phyloP scores from a whole-genome alignment of 2,888 invertebrate genomes.

The Hirtodrosophila histrioides region DNA sequence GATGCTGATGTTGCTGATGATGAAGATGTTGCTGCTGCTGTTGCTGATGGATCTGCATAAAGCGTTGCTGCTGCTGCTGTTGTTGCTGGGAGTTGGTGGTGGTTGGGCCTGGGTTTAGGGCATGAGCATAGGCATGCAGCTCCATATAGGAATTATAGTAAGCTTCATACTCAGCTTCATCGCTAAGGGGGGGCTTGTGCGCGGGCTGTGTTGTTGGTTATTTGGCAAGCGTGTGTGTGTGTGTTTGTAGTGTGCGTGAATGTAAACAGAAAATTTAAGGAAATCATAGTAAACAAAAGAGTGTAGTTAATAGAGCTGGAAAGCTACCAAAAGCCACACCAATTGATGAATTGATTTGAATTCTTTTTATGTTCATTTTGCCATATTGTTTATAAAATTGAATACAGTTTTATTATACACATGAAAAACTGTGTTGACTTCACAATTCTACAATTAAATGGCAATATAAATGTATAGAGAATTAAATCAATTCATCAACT shows the following conservation, averaged over 20 bases:
- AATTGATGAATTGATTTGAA: too few relatives aligned
- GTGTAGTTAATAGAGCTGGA: constrained; percentile 2
- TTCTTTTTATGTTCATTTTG: too few relatives aligned
- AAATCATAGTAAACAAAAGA: constrained; percentile 57
- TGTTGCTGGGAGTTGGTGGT: constrained; percentile 45
- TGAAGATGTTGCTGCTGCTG: constrained; percentile 37
- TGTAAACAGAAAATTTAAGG: constrained; percentile 46
- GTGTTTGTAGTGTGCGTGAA: constrained; percentile 40
- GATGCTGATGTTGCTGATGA: constrained; percentile 35
- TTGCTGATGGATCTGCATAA: constrained; percentile 40
- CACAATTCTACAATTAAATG: too few relatives aligned
- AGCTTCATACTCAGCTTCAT: constrained; percentile 70
- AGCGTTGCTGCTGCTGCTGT: constrained; percentile 37
- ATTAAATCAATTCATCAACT: too few relatives aligned
- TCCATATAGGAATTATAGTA: constrained; percentile 80
- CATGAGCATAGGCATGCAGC: constrained; percentile 71
- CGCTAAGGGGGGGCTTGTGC: constrained; percentile 66
- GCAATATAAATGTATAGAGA: too few relatives aligned
- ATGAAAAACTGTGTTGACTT: too few relatives aligned
- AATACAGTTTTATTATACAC: too few relatives aligned
- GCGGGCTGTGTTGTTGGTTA: constrained; percentile 50
- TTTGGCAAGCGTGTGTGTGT: constrained; percentile 36
- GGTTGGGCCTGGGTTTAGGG: constrained; percentile 41
- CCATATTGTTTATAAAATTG: too few relatives aligned
- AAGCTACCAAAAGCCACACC: not conserved